phyloP scores from a whole-genome alignment of 2,888 invertebrate species.

The Periphyllus acericola region DNA sequence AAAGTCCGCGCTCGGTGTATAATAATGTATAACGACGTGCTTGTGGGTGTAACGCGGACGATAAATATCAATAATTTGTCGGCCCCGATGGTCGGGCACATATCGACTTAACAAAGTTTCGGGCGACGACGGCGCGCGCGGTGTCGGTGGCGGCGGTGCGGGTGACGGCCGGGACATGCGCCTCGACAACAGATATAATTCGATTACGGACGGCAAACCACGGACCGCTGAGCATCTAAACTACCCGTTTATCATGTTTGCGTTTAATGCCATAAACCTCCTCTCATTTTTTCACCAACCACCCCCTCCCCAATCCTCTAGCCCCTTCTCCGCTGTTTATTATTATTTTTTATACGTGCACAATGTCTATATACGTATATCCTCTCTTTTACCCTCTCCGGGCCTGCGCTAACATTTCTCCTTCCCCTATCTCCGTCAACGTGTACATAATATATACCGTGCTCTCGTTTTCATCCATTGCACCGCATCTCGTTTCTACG shows the following conservation, averaged over 20 bases:
- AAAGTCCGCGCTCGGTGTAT: not conserved
- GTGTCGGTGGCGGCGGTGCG: constrained; percentile 23
- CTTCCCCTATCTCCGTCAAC: not conserved
- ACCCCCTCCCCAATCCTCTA: too few species aligned
- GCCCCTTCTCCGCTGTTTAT: constrained; percentile 6
- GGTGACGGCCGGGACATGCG: constrained; percentile 54
- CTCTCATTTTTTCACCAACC: not conserved
- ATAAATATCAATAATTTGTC: constrained; percentile 62
- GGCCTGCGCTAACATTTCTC: not conserved
- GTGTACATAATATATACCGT: too few species aligned
- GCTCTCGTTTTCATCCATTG: not conserved
- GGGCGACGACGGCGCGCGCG: constrained; percentile 22
- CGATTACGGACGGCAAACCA: constrained; percentile 60
- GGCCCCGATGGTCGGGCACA: constrained; percentile 32
- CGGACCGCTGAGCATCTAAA: constrained; percentile 60
- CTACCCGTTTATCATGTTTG: constrained; percentile 57
- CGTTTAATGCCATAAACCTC: constrained; percentile 58
- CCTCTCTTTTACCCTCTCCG: constrained; percentile 1
- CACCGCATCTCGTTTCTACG: not conserved
- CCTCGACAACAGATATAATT: constrained; percentile 54
- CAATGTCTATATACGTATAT: not conserved
- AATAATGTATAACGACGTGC: constrained; percentile 39
- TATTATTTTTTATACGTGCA: constrained; percentile 19
- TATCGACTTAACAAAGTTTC: constrained; percentile 56
- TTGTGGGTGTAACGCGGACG: constrained; percentile 59